Conservation (phyloP, 2,797 vertebrate species). For the Acrossocheilus fasciatus region DNA sequence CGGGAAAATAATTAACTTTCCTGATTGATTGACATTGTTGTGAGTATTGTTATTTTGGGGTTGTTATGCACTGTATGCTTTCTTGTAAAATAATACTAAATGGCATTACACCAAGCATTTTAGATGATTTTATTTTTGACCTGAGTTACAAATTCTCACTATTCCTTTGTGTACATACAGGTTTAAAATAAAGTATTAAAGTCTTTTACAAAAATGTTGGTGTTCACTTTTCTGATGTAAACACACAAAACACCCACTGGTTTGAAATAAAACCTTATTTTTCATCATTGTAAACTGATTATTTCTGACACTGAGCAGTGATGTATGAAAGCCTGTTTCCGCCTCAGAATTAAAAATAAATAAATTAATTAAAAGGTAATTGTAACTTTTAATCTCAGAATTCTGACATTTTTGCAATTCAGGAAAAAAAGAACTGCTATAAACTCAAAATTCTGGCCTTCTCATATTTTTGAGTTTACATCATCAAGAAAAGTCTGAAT, state of each 20-base stretch:
- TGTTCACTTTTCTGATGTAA: background rate
- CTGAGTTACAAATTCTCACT: background rate
- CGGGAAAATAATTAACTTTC: background rate
- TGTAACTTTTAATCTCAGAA: too few species aligned
- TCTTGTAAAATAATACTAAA: background rate
- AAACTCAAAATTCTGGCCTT: too few species aligned
- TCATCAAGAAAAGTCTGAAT: too few species aligned
- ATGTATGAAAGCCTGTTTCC: too few species aligned
- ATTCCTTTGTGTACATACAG: background rate
- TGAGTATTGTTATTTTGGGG: background rate
- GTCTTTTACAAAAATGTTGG: background rate
- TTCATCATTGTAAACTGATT: background rate
- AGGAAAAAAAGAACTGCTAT: too few species aligned
- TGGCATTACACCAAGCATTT: background rate
- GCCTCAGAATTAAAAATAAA: too few species aligned
- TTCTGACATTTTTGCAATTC: too few species aligned
- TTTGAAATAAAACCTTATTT: background rate
- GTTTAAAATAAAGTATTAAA: slow-evolving; percentile 21
- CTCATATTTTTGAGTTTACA: too few species aligned
- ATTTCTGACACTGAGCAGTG: background rate
- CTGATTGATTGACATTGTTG: background rate
- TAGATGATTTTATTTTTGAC: background rate
- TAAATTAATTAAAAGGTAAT: too few species aligned
- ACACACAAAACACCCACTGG: background rate
- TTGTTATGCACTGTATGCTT: background rate